These are phyloP conservation scores for Siderastrea siderea DNA, from an alignment of 92 coral and sea anemone genomes.

Conservation along the genomic window DNA sequence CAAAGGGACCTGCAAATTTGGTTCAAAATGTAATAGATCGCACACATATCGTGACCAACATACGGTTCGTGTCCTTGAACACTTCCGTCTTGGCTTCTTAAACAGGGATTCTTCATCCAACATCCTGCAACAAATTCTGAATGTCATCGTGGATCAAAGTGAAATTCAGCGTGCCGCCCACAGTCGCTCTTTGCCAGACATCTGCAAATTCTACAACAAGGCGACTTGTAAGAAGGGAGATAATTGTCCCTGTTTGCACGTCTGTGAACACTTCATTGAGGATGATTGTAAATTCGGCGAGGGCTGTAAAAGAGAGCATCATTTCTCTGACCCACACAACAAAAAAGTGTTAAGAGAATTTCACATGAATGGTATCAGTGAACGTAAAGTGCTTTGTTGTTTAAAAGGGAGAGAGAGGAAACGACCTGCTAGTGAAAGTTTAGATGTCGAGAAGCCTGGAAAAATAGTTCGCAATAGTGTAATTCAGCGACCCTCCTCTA, in stretches of 20 bases:
- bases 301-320: conserved; percentile 83
- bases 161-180: conserved; percentile 83
- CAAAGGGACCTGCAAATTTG: conserved; percentile 74
- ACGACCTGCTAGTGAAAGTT: conserved; percentile 51
- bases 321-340: conserved; percentile 75
- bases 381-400: conserved; percentile 25
- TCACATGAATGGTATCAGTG: conserved; percentile 47
- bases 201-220: conserved; percentile 89
- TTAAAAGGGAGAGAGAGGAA: conserved; percentile 61
- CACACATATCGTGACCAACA: conserved; percentile 71
- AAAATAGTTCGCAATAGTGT: too few relatives aligned
- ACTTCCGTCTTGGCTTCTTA: conserved; percentile 41
- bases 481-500: conserved; percentile 70
- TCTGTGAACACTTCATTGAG: conserved; percentile 83
- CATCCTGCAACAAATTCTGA: conserved; percentile 53
- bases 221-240: conserved; percentile 58
- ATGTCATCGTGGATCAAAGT: conserved; percentile 61
- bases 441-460: conserved; percentile 44
- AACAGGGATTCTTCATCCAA: neutral
- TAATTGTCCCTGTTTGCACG: conserved; percentile 84
- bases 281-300: conserved; percentile 84
- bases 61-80: conserved; percentile 54
- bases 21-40: conserved; percentile 72
- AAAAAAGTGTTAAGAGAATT: conserved; percentile 50
- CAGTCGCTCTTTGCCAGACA: conserved; percentile 67